phyloP scores from a whole-genome alignment of 1,140 invertebrate species.

The Drosophila bipectinata region DNA sequence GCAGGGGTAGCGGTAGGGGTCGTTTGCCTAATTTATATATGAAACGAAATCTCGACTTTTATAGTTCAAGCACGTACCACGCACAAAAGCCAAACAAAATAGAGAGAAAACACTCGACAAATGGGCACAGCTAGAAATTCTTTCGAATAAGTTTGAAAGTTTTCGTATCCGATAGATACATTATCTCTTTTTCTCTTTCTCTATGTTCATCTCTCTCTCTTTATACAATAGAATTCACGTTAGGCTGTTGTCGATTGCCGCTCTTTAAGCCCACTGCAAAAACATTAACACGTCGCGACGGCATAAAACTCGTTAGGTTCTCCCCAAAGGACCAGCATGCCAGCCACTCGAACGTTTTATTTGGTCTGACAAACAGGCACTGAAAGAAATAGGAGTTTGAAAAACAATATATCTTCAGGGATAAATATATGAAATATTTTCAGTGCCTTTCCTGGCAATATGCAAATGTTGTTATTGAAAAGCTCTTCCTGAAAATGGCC shows the following conservation, averaged over 20 bases:
- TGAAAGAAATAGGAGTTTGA: neutral
- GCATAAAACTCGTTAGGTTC: conserved; percentile 66
- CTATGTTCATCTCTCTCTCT: neutral
- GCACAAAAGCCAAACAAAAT: conserved; percentile 55
- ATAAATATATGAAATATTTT: neutral
- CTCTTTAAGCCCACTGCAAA: conserved; percentile 24
- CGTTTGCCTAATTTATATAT: conserved; percentile 64
- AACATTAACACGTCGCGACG: conserved; percentile 70
- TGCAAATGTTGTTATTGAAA: conserved; percentile 61
- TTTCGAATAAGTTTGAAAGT: conserved; percentile 42
- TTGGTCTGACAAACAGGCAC: conserved; percentile 31
- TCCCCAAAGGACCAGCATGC: conserved; percentile 34
- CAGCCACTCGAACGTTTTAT: conserved; percentile 43
- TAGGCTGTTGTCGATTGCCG: conserved; percentile 14
- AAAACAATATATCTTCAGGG: neutral
- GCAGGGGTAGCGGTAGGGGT: neutral
- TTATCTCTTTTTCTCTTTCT: neutral
- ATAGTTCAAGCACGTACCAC: conserved; percentile 79
- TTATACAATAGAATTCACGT: conserved; percentile 15
- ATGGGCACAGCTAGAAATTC: conserved; percentile 68
- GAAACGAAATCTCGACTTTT: conserved; percentile 73
- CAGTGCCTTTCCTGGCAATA: conserved; percentile 22
- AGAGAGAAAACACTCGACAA: conserved; percentile 61
- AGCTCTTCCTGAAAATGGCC: conserved; percentile 33
- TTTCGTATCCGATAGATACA: conserved; percentile 32